Percentiles rank a stretch among this genome's conserved stretches.
Evolutionary conservation across 2,888 invertebrate genomes (phyloP).

Genomic region (Electrophaes corylata): DNA sequence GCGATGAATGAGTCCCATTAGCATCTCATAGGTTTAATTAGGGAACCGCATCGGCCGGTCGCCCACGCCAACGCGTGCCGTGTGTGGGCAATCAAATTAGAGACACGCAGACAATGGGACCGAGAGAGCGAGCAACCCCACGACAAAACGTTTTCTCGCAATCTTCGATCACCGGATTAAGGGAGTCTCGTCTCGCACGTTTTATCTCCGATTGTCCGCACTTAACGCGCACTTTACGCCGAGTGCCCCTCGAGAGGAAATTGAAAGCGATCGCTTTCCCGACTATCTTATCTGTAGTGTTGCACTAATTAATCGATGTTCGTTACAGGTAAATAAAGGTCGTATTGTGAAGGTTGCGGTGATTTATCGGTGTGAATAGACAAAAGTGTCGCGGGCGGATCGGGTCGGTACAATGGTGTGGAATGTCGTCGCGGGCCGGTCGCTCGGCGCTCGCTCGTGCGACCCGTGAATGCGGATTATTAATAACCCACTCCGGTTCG

Average conservation of each 20-base stretch:
- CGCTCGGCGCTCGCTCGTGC: slow-evolving; percentile 70
- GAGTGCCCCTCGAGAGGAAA: slow-evolving; percentile 83
- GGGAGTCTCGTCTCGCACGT: slow-evolving; percentile 82
- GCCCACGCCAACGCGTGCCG: slow-evolving; percentile 65
- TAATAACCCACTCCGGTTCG: slow-evolving; percentile 77
- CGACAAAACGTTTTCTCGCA: slow-evolving; percentile 84
- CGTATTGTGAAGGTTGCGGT: slow-evolving; percentile 72
- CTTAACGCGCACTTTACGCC: slow-evolving; percentile 83
- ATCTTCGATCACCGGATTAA: slow-evolving; percentile 84
- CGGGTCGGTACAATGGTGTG: slow-evolving; percentile 75
- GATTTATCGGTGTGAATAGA: slow-evolving; percentile 82
- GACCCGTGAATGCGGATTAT: slow-evolving; percentile 81
- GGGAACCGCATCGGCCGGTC: slow-evolving; percentile 65
- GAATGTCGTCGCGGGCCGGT: slow-evolving; percentile 79
- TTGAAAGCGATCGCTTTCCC: slow-evolving; percentile 84
- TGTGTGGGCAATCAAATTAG: slow-evolving; percentile 80
- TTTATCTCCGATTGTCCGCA: slow-evolving; percentile 84
- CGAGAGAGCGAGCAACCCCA: slow-evolving; percentile 77
- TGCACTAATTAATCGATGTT: slow-evolving; percentile 83
- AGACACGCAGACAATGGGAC: slow-evolving; percentile 74
- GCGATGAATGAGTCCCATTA: slow-evolving; percentile 70
- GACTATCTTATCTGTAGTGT: slow-evolving; percentile 82
- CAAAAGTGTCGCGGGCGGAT: slow-evolving; percentile 82
- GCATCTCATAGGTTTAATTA: slow-evolving; percentile 78
- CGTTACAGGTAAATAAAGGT: slow-evolving; percentile 79